These are phyloP conservation scores for Amiota communis DNA, from an alignment of 2,888 invertebrate species.

Conservation along the genomic window DNA sequence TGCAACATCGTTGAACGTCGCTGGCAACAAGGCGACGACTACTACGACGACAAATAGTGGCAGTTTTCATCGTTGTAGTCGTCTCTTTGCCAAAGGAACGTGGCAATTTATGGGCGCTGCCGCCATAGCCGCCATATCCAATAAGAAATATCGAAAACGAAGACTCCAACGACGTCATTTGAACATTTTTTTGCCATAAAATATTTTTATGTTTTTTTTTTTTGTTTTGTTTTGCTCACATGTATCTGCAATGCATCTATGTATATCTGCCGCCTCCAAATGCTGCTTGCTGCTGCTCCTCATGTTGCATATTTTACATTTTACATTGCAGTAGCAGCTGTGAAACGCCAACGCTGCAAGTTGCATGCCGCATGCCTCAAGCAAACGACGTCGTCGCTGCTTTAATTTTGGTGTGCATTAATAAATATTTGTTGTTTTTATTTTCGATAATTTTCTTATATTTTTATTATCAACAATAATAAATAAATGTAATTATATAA, in stretches of 20 bases:
- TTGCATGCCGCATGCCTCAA: neutral
- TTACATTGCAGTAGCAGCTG: constrained; percentile 36
- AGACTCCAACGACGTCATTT: constrained; percentile 54
- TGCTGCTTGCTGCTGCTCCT: constrained; percentile 20
- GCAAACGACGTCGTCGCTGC: too few species aligned
- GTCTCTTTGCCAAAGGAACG: neutral
- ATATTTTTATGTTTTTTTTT: constrained; percentile 53
- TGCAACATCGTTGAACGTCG: too few species aligned
- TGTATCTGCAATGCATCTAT: neutral
- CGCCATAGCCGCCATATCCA: constrained; percentile 11
- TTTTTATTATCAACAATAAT: too few species aligned
- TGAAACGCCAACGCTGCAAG: constrained; percentile 46
- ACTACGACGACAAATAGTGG: constrained; percentile 31
- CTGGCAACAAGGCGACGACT: neutral
- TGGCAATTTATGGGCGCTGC: constrained; percentile 47
- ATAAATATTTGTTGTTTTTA: too few species aligned
- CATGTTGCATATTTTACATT: constrained; percentile 15
- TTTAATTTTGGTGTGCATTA: neutral
- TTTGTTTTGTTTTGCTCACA: constrained; percentile 48
- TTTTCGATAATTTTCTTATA: too few species aligned
- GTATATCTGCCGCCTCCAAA: neutral
- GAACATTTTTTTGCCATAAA: constrained; percentile 66
- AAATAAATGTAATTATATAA: too few species aligned
- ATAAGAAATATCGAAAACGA: constrained; percentile 41
- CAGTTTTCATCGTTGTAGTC: constrained; percentile 14